phyloP scores from a whole-genome alignment of 1,140 invertebrate species.

The Drosophila busckii region DNA sequence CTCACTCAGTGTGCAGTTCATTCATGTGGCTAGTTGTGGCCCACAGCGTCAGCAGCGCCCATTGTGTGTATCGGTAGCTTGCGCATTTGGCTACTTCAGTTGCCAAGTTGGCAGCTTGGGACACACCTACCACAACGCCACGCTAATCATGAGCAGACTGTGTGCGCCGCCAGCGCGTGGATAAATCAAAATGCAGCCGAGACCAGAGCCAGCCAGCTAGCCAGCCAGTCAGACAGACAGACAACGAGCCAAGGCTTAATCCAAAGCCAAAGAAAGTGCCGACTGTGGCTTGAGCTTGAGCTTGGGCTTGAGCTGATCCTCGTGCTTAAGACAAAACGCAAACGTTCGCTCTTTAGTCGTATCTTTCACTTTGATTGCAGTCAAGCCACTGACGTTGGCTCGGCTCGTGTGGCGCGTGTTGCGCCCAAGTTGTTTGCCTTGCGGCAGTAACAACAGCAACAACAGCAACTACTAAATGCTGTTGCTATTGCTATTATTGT shows the following conservation, averaged over 20 bases:
- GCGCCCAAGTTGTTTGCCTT: slow-evolving; percentile 35
- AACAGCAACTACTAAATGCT: too few relatives aligned
- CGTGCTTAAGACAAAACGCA: slow-evolving; percentile 65
- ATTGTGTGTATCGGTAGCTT: slow-evolving; percentile 33
- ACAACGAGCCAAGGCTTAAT: slow-evolving; percentile 5
- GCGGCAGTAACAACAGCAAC: slow-evolving; percentile 10
- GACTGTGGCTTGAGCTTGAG: slow-evolving; percentile 28
- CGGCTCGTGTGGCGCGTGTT: slow-evolving; percentile 39
- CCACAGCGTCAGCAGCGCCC: not conserved
- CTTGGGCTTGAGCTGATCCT: slow-evolving; percentile 33
- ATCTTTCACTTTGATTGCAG: slow-evolving; percentile 74
- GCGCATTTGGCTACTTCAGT: slow-evolving; percentile 68
- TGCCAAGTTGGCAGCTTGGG: slow-evolving; percentile 66
- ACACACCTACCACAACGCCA: slow-evolving; percentile 70
- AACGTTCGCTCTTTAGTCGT: slow-evolving; percentile 67
- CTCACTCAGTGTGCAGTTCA: slow-evolving; percentile 32
- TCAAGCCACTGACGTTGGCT: slow-evolving; percentile 29
- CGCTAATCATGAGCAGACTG: slow-evolving; percentile 60
- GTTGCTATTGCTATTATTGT: slow-evolving; percentile 27
- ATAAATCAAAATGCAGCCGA: slow-evolving; percentile 72
- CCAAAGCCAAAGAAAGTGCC: slow-evolving; percentile 61
- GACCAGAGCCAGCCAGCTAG: slow-evolving; percentile 35
- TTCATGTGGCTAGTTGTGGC: slow-evolving; percentile 33
- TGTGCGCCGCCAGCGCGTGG: slow-evolving; percentile 59
- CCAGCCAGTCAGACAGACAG: slow-evolving; percentile 6